Evolutionary conservation across 2,113 vertebrate species (phyloP).

Genomic region (Mobula hypostoma): DNA sequence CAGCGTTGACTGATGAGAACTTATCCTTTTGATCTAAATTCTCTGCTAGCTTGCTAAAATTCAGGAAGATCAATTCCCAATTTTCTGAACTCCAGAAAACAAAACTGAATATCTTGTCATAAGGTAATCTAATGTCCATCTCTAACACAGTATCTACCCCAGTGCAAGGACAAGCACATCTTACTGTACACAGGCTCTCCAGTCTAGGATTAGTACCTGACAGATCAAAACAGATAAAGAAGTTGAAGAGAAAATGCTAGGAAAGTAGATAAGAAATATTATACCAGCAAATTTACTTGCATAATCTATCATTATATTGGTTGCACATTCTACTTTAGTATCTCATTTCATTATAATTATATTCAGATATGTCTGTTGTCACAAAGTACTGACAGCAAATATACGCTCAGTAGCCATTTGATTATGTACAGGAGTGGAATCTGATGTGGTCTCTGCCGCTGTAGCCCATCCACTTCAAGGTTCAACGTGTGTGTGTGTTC

Average conservation of each 20-base stretch:
- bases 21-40: background rate
- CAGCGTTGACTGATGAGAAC: background rate
- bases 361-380: background rate
- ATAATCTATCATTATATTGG: background rate
- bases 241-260: background rate
- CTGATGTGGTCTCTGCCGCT: no score
- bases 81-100: background rate
- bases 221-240: background rate
- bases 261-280: background rate
- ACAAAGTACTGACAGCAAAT: background rate
- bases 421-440: no score
- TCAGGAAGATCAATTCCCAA: background rate
- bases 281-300: background rate
- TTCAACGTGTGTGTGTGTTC: background rate
- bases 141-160: background rate
- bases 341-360: background rate
- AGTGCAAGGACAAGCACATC: background rate
- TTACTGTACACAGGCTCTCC: background rate
- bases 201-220: background rate
- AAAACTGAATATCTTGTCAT: background rate
- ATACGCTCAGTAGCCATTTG: no score
- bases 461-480: no score
- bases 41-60: background rate
- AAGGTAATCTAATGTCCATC: background rate
- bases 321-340: background rate